Conservation (phyloP, 2,113 vertebrate genomes). For the Cranoglanis bouderius region DNA sequence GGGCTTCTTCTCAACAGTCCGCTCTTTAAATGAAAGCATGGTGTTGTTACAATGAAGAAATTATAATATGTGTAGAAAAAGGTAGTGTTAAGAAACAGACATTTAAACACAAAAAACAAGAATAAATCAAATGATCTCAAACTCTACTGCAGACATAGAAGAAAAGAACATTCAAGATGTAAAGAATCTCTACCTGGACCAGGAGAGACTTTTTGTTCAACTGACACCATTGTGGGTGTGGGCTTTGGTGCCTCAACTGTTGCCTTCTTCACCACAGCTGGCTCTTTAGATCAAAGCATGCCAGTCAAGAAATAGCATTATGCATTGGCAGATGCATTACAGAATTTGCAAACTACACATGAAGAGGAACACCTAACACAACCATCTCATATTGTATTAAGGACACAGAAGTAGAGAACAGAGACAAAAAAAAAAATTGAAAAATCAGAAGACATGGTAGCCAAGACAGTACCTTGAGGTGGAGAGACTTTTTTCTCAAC, state of each 20-base stretch:
- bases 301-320: not conserved
- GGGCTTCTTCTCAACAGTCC: slow-evolving; percentile 46
- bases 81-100: not conserved
- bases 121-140: not conserved
- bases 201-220: slow-evolving; percentile 15
- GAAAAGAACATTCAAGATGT: not conserved
- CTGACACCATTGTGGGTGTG: not conserved
- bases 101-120: slow-evolving; percentile 11
- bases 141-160: not conserved
- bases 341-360: not conserved
- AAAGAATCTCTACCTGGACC: not conserved
- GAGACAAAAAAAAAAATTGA: not conserved
- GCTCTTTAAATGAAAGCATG: slow-evolving; percentile 52
- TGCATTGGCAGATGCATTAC: not conserved
- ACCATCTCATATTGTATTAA: not conserved
- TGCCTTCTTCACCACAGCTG: slow-evolving; percentile 46
- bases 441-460: not conserved
- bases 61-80: slow-evolving; percentile 2
- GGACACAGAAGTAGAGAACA: not conserved
- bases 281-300: slow-evolving; percentile 52
- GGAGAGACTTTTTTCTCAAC: slow-evolving; percentile 56
- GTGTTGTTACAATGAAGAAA: slow-evolving; percentile 30
- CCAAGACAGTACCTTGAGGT: slow-evolving; percentile 58
- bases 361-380: not conserved
- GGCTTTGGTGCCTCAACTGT: slow-evolving; percentile 22